These are phyloP conservation scores for Catalaphyllia jardinei DNA, from an alignment of 64 coral and sea anemone species.

Conservation along the genomic window DNA sequence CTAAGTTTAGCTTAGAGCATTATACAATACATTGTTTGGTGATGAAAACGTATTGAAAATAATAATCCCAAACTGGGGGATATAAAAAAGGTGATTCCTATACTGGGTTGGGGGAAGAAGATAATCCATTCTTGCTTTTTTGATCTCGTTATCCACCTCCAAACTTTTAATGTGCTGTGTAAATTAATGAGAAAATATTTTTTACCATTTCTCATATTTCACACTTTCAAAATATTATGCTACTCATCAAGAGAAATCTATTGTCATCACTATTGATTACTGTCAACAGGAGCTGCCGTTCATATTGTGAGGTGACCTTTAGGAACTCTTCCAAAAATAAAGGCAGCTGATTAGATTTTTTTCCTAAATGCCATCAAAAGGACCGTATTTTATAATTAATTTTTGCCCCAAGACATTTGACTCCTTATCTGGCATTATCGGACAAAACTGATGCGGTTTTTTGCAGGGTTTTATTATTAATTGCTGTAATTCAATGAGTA, in stretches of 20 bases:
- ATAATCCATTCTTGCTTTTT: too few species aligned
- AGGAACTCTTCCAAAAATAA: not conserved
- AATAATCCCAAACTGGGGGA: too few species aligned
- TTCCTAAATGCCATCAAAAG: not conserved
- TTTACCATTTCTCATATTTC: not conserved
- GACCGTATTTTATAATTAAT: not conserved
- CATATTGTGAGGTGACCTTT: not conserved
- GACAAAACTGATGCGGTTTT: not conserved
- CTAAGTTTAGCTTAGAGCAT: too few species aligned
- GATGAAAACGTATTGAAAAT: too few species aligned
- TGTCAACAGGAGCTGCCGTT: not conserved
- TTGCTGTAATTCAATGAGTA: not conserved
- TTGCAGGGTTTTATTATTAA: not conserved
- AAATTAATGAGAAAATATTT: not conserved
- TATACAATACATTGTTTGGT: too few species aligned
- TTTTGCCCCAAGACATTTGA: not conserved
- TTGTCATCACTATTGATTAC: constrained; percentile 1
- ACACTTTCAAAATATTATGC: not conserved
- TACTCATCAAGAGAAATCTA: not conserved
- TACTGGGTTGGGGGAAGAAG: too few species aligned
- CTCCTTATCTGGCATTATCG: not conserved
- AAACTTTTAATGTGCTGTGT: not conserved
- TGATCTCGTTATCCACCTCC: too few species aligned
- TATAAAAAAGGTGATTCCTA: too few species aligned
- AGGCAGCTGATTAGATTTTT: not conserved